Base-by-base conservation (phyloP, 1,140 invertebrate species). In the Halesus radiatus region DNA sequence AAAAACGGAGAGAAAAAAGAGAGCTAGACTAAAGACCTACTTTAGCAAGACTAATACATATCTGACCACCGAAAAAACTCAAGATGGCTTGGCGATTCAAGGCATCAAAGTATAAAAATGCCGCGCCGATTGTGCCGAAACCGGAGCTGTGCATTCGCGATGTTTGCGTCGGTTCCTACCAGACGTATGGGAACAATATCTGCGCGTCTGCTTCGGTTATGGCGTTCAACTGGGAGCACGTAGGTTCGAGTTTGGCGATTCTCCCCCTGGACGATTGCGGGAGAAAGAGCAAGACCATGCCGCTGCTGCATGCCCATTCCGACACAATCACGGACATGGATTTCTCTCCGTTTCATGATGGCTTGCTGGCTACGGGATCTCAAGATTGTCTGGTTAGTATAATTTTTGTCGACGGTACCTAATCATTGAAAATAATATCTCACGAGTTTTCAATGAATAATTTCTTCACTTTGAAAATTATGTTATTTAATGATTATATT, bases 81-180 rank as follows among this genome's bases (percentile, higher is more conserved):
- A 93, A 87, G 84, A 97, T 96, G 95, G 95, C 96, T 88, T 98
- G 96, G 96, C 92, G 96, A 89, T 98, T 98, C 89, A 98, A 98
- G 92, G 95, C 96, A 86, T 98, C 97, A 75, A 98, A 98, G 87
- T 98, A 97, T 88, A 98, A 98, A 92, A 98, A 98, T 95, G 96
- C 97, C 79, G 94, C 96, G 81, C 96, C 97, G 26, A 97, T 97
- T 86, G 94, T 97, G 83, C 96, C 96, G 10, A 98, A 97, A 87
- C 94, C 95, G 80, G 97, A 98, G 90, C 94, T 95, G 79, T 97
- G 95, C 88, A 94, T 98, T 82, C 91, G 95, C 81, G 96, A 98
- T 86, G 93, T 98, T 78, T 94, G 93, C 85, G 95, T 98, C 66
- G 96, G 96, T 3, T 96, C 95, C 23, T 96, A 97, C 88, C 95